Evolutionary conservation across 2,113 vertebrate genomes (phyloP).

Genomic region (Taxidea taxus): DNA sequence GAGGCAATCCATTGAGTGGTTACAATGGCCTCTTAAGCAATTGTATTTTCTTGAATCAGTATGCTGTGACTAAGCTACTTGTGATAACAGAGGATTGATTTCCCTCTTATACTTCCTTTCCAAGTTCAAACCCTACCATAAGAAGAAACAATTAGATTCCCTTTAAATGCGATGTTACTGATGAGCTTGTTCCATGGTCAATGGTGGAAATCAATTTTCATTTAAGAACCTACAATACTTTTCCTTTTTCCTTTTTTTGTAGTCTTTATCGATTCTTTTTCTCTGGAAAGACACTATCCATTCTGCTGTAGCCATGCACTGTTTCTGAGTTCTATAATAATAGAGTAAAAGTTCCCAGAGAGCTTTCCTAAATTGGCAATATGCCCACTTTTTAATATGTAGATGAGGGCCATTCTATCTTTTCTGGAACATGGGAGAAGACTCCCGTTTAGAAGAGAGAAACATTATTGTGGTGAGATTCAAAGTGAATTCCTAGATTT

Average conservation of each 20-base stretch:
- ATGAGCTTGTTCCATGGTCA: constrained; percentile 79
- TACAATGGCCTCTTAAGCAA: constrained; percentile 38
- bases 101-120: constrained; percentile 64
- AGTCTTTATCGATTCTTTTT: constrained; percentile 72
- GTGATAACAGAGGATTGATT: constrained; percentile 77
- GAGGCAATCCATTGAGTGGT: constrained; percentile 3
- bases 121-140: constrained; percentile 63
- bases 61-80: constrained; percentile 65
- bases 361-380: not conserved
- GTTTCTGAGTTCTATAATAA: constrained; percentile 50
- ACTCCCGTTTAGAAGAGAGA: not conserved
- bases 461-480: not conserved
- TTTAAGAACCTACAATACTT: constrained; percentile 76
- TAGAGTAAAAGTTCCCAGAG: constrained; percentile 34
- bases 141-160: constrained; percentile 78
- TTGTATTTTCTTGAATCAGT: constrained; percentile 46
- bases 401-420: not conserved
- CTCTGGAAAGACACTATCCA: constrained; percentile 56
- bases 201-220: constrained; percentile 80
- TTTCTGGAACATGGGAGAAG: not conserved
- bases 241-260: constrained; percentile 71
- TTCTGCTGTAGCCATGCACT: constrained; percentile 50
- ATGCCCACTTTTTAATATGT: constrained; percentile 24
- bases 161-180: constrained; percentile 74
- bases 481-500: not conserved